Base-by-base conservation (phyloP, 2,888 invertebrate genomes). In the Melinaea marsaeus region DNA sequence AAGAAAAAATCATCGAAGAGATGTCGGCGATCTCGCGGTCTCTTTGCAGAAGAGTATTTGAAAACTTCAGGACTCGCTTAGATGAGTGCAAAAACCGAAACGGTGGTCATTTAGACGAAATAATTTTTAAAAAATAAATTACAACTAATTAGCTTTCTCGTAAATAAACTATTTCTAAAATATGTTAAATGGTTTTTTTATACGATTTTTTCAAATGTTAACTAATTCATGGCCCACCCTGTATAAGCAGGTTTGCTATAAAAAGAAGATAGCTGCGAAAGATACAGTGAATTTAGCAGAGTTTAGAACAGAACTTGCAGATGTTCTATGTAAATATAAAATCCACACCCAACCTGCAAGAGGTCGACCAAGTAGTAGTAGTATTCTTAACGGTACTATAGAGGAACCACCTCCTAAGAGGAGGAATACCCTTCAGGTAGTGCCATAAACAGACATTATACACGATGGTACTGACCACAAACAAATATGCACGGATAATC, bases 311-410 rank as follows among this genome's bases (percentile, higher is more conserved):
- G 54, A 59, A 59, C 48, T 37, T 51, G 51, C 54, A 59, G 59
- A 59, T 59, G 59, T 59, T 54, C 54, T 59, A 59, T 59, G 59
- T 59, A 54, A 59, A 59, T 59, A 54, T 42, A 59, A 59, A 59
- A 59, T 59, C 59, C 59, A 59, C 54, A 59, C 22, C 59, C 59
- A 59, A 54, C 54, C 59, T 59, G 59, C 59, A 59, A 59, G 54
- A 54, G 48, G 54, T 59, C 54, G 37, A 59, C 59, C 57, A 57
- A 57, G 57, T 57, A 46, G 57, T 46, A 57, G 46, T 57, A 57
- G 57, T 57, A 57, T 57, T 57, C 57, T 57, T 37, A 37, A 37
- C 37, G 37, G 37, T 37, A 37, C 37, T 37, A 37, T 57, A 47
- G 47, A 55, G 32, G 46, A 56, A 46, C 46, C 56, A 47, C 32